phyloP scores from a whole-genome alignment of 1,140 invertebrate species.

The Eueides isabella region DNA sequence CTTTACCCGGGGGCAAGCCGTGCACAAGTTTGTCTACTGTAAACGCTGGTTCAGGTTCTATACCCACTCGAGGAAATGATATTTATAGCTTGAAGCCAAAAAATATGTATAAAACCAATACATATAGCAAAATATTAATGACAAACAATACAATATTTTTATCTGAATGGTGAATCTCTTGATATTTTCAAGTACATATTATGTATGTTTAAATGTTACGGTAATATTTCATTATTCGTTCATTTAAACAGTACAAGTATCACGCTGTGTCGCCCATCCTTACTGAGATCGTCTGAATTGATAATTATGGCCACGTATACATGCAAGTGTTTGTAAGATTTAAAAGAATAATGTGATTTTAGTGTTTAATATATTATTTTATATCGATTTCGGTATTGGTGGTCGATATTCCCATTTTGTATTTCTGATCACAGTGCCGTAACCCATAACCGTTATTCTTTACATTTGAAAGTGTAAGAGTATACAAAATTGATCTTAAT shows the following conservation, averaged over 20 bases:
- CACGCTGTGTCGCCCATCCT: neutral
- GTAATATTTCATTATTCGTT: conserved; percentile 5
- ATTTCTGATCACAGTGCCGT: too few species aligned
- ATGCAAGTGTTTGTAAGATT: neutral
- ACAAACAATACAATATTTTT: neutral
- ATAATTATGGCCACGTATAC: neutral
- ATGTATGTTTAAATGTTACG: neutral
- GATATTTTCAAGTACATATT: conserved; percentile 8
- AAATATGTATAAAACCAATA: too few species aligned
- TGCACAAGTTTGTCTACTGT: too few species aligned
- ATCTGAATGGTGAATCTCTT: conserved; percentile 1
- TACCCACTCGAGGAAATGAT: too few species aligned
- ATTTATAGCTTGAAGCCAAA: too few species aligned
- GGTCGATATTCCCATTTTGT: neutral
- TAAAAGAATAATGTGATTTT: conserved; percentile 5
- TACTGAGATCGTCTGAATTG: neutral
- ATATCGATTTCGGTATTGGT: neutral
- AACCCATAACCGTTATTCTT: too few species aligned
- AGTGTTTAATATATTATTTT: conserved; percentile 2
- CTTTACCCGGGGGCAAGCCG: too few species aligned
- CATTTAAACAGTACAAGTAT: conserved; percentile 7
- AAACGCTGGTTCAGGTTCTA: too few species aligned
- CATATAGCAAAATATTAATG: neutral
- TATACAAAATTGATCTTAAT: too few species aligned
- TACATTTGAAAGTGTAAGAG: too few species aligned